Evolutionary conservation across 2,888 invertebrate species (phyloP).

Genomic region (Mesorhabditis sp.): DNA sequence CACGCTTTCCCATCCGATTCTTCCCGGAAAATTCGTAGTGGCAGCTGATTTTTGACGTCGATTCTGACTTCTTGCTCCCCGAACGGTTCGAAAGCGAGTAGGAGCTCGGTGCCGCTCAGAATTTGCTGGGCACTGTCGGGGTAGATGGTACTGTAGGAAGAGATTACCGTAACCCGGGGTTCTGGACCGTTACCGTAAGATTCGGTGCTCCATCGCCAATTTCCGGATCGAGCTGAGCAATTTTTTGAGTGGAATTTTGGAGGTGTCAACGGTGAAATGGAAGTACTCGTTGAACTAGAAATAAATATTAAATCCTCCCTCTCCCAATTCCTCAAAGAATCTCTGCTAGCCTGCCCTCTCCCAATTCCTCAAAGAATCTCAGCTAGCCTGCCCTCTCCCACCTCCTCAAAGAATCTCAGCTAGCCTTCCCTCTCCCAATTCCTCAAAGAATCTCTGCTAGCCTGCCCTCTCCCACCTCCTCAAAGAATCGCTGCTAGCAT

Average conservation of each 20-base stretch:
- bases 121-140: neutral
- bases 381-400: too few relatives aligned
- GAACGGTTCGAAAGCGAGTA: neutral
- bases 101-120: neutral
- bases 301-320: too few relatives aligned
- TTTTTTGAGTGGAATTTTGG: too few relatives aligned
- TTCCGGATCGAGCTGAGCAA: neutral
- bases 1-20: neutral
- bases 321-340: too few relatives aligned
- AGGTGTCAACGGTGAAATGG: neutral
- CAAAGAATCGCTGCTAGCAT: too few relatives aligned
- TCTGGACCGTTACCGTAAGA: neutral
- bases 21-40: neutral
- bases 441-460: neutral
- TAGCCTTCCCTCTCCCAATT: neutral
- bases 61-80: neutral
- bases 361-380: too few relatives aligned
- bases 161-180: neutral
- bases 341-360: too few relatives aligned
- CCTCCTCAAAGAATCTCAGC: too few relatives aligned
- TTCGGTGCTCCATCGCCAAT: neutral
- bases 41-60: neutral
- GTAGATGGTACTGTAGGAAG: neutral
- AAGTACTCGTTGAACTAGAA: constrained; percentile 3
- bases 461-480: neutral